Evolutionary conservation across 2,888 invertebrate genomes (phyloP), one percentile per base, ranked within the genome.

Genomic region (Hydrotaea diabolus): DNA sequence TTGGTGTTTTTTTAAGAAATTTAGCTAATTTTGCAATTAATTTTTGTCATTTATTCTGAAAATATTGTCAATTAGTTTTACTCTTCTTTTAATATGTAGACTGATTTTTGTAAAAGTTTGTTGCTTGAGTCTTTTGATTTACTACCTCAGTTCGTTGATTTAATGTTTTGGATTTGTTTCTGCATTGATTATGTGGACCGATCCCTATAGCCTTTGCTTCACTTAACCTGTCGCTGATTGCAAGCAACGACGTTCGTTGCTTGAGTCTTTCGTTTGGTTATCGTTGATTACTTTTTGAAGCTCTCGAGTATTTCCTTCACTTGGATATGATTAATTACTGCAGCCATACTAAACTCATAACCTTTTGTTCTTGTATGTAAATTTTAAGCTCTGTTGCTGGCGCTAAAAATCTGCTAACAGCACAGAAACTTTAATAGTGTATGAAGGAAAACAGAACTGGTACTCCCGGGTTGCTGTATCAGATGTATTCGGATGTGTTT

Each of bases 351-450:
- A 11, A 31, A 71, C 31, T 71, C 71, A 53, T 53, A 53, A 53
- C 53, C 26, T 71, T 71, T 71, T 5, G 15, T n/a, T 69, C 15
- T 71, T 15, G 7, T 31, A 71, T 71, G 71, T 17, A 53, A 71
- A 71, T 71, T 39, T 31, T 71, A 23, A 53, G 53, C 69, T 46
- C n/a, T 43, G 71, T 17, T 53, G 4, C 1, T 53, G 49, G 49
- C n/a, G n/a, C 46, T 53, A 26, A 23, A 26, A 59, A 23, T 26
- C 59, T 26, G 5, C 26, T 59, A 26, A 59, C n/a, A n/a, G n/a
- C n/a, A 15, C 21, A 23, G 49, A 13, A 49, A 59, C 23, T 4
- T 26, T 0, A 53, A 71, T 15, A 69, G n/a, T 31, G 31, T 2
- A 2, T 7, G 31, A 31, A 2, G 7, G 31, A 31, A 31, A 31